These are phyloP conservation scores for Volucella zonaria DNA, from an alignment of 2,888 invertebrate species.

Conservation along the genomic window DNA sequence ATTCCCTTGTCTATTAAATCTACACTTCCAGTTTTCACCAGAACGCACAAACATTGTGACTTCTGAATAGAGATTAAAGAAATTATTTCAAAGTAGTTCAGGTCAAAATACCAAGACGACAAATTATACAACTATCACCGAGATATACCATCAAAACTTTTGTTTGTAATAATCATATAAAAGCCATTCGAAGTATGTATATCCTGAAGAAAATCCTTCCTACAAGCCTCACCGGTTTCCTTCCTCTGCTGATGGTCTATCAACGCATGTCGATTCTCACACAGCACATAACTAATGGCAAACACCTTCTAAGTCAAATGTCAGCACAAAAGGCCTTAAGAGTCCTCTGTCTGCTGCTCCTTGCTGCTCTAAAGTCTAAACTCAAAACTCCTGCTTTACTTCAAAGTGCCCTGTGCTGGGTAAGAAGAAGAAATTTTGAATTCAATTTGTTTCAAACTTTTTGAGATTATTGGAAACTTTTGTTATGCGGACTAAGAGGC, in stretches of 20 bases:
- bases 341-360: slow-evolving; percentile 16
- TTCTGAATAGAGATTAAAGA: slow-evolving; percentile 49
- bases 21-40: neutral
- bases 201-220: slow-evolving; percentile 10
- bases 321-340: slow-evolving; percentile 51
- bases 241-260: slow-evolving; percentile 20
- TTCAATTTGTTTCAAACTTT: slow-evolving; percentile 68
- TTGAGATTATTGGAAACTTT: slow-evolving; percentile 67
- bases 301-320: slow-evolving; percentile 59
- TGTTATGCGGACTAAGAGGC: slow-evolving; percentile 20
- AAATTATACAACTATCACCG: no score
- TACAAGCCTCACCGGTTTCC: neutral
- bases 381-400: no score
- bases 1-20: slow-evolving; percentile 12
- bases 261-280: slow-evolving; percentile 44
- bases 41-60: slow-evolving; percentile 5
- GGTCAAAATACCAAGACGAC: slow-evolving; percentile 30
- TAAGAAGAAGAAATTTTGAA: slow-evolving; percentile 44
- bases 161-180: no score
- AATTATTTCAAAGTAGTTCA: slow-evolving; percentile 32
- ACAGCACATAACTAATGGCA: slow-evolving; percentile 15
- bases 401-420: neutral
- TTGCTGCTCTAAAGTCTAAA: slow-evolving; percentile 20
- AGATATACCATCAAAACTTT: no score
- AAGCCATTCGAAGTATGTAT: no score